Percentiles rank a stretch among this genome's conserved stretches.
These are phyloP conservation scores for Falco peregrinus DNA, from an alignment of 2,797 vertebrate genomes.

Conservation along the genomic window DNA sequence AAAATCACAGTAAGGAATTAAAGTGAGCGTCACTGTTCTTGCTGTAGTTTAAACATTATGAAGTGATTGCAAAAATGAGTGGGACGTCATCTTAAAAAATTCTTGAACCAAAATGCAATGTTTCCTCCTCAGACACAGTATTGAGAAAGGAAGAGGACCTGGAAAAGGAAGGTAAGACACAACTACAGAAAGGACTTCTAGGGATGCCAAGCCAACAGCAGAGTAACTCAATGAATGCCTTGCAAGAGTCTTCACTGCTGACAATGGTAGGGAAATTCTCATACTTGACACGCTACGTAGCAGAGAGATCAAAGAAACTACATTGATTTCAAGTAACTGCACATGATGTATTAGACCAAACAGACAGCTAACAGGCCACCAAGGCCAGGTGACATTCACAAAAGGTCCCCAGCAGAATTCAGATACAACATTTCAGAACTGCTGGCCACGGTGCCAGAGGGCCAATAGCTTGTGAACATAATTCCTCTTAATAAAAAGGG, in stretches of 20 bases:
- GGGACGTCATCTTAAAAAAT: neutral
- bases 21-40: neutral
- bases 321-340: neutral
- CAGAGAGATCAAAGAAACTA: neutral
- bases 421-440: neutral
- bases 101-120: neutral
- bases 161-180: neutral
- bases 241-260: neutral
- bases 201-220: neutral
- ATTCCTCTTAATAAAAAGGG: neutral
- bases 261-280: neutral
- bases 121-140: neutral
- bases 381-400: neutral
- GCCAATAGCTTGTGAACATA: neutral
- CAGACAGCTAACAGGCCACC: neutral
- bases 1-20: neutral
- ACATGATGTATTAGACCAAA: neutral
- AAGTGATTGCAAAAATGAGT: neutral
- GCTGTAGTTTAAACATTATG: neutral
- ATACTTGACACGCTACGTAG: neutral
- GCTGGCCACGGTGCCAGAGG: neutral
- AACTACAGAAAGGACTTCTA: neutral
- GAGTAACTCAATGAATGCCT: neutral
- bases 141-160: neutral
- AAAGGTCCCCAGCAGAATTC: neutral